These are phyloP conservation scores for Rhorus exstirpatorius DNA, from an alignment of 2,888 invertebrate genomes.

Conservation along the genomic window DNA sequence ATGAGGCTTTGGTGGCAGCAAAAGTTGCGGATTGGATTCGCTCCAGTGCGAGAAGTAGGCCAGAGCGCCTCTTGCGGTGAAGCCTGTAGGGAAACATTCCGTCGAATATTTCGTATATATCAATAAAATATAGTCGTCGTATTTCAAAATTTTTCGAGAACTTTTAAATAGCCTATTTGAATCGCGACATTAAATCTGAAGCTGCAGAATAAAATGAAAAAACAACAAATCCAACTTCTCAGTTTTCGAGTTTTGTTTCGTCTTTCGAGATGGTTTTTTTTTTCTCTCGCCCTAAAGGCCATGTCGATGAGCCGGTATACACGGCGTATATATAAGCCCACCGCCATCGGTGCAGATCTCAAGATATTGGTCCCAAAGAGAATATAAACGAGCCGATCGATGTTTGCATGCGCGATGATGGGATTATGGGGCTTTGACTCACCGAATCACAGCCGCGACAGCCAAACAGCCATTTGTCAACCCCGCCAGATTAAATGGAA, in stretches of 20 bases:
- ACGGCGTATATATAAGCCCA: not conserved
- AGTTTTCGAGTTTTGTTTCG: not conserved
- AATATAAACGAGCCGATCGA: constrained; percentile 75
- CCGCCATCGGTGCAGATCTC: constrained; percentile 53
- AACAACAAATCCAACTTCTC: not conserved
- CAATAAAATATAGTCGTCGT: too few relatives aligned
- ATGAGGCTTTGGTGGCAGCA: too few relatives aligned
- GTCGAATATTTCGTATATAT: too few relatives aligned
- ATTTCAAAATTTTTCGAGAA: too few relatives aligned
- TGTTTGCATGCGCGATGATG: constrained; percentile 83
- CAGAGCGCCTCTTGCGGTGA: too few relatives aligned
- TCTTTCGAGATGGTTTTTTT: not conserved
- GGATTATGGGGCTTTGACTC: constrained; percentile 82
- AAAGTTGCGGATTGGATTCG: too few relatives aligned
- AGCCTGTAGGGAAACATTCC: too few relatives aligned
- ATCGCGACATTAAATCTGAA: too few relatives aligned
- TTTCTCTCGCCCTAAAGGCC: not conserved
- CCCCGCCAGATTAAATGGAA: constrained; percentile 83
- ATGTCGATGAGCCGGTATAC: constrained; percentile 4
- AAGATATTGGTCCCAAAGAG: constrained; percentile 78
- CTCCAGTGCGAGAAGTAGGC: too few relatives aligned
- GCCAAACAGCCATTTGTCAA: constrained; percentile 82
- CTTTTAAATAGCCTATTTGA: too few relatives aligned
- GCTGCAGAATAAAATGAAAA: too few relatives aligned
- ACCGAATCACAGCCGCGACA: constrained; percentile 80